A percentile compares a stretch with the other conserved stretches of the same genome.
Evolutionary conservation across 1,140 invertebrate species (phyloP).

Genomic region (Microvelia longipes): DNA sequence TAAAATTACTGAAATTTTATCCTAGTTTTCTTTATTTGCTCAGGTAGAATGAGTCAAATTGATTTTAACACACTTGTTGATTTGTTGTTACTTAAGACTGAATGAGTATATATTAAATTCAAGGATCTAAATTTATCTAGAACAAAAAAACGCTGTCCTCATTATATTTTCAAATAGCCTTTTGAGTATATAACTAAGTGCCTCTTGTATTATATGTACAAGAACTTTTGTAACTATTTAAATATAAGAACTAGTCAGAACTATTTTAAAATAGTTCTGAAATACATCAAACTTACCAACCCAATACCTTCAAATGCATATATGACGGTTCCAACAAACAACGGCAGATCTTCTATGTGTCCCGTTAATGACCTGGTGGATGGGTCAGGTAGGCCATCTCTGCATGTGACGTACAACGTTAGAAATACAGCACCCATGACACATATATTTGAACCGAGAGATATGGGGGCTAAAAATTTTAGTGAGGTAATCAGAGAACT

Average conservation of each 20-base stretch:
- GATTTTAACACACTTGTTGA: too few relatives aligned
- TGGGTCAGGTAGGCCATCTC: constrained; percentile 16
- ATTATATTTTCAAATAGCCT: too few relatives aligned
- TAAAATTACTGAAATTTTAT: too few relatives aligned
- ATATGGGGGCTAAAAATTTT: constrained; percentile 69
- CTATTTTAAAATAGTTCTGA: too few relatives aligned
- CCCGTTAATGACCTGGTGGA: constrained; percentile 29
- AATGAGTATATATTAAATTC: too few relatives aligned
- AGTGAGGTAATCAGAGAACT: constrained; percentile 68
- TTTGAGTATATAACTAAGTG: too few relatives aligned
- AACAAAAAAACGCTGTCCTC: too few relatives aligned
- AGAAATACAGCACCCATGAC: constrained; percentile 57
- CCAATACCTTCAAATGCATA: constrained; percentile 81
- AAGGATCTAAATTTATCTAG: too few relatives aligned
- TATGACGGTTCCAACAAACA: constrained; percentile 77
- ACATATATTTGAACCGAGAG: constrained; percentile 64
- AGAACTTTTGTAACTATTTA: not conserved
- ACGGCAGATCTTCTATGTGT: constrained; percentile 42
- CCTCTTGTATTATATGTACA: too few relatives aligned
- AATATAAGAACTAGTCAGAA: not conserved
- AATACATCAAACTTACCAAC: constrained; percentile 38
- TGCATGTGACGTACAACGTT: constrained; percentile 53
- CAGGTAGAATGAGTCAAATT: too few relatives aligned
- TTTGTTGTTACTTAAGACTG: too few relatives aligned
- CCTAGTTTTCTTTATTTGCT: too few relatives aligned